Conservation (phyloP, 2,113 vertebrate genomes). For the Xenotilapia caudafasciata region DNA sequence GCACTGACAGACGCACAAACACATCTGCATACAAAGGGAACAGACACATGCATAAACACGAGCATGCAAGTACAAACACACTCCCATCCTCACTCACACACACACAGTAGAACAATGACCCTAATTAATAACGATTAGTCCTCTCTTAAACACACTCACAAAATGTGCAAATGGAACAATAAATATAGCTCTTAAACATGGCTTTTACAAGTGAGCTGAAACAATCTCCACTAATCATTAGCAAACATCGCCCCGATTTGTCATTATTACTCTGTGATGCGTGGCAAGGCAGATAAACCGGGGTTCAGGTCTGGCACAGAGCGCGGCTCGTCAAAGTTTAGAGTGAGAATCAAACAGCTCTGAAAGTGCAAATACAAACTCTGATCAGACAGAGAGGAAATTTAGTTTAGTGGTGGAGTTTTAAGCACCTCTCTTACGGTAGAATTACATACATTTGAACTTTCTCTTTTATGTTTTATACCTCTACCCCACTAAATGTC, state of each 20-base stretch:
- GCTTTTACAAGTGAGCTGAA: slow-evolving; percentile 97
- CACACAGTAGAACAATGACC: neutral
- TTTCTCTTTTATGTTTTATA: neutral
- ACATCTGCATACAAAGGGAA: neutral
- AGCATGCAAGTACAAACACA: neutral
- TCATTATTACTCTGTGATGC: slow-evolving; percentile 85
- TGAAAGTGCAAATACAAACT: slow-evolving; percentile 32
- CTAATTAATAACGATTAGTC: slow-evolving; percentile 89
- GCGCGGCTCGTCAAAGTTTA: slow-evolving; percentile 7
- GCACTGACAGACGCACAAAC: neutral
- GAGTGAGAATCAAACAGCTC: slow-evolving; percentile 6
- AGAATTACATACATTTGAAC: neutral
- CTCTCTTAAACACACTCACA: slow-evolving; percentile 58
- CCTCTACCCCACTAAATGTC: neutral
- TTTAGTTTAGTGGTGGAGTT: neutral
- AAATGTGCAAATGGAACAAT: slow-evolving; percentile 99
- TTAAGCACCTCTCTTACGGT: neutral
- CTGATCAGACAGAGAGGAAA: neutral
- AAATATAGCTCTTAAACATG: slow-evolving; percentile 86
- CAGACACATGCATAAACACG: neutral
- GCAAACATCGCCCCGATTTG: slow-evolving; percentile 90
- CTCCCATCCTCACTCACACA: neutral
- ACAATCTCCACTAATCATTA: slow-evolving; percentile 96
- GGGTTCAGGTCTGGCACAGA: slow-evolving; percentile 69
- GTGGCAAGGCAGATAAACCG: slow-evolving; percentile 85